Conservation (phyloP, 2,797 vertebrate species). For the Spatula versicolor region DNA sequence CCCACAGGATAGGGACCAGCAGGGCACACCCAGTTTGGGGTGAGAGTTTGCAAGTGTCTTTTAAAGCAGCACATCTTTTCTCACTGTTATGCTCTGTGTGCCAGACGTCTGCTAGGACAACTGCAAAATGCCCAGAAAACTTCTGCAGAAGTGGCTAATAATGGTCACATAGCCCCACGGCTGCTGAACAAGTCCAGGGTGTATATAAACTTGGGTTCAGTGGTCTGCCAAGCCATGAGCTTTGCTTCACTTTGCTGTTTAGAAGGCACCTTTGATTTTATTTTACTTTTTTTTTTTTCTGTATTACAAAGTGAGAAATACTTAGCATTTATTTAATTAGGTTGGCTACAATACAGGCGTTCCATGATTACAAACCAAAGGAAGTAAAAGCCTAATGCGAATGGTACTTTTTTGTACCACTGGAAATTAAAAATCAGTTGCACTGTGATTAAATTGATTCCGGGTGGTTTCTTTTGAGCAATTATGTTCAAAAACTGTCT, state of each 20-base stretch:
- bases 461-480: constrained; percentile 73
- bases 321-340: constrained; percentile 66
- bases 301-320: constrained; percentile 45
- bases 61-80: not conserved
- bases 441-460: constrained; percentile 78
- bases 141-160: not conserved
- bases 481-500: constrained; percentile 76
- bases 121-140: not conserved
- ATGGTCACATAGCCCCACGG: not conserved
- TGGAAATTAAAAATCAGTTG: constrained; percentile 75
- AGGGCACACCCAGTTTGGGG: not conserved
- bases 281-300: not conserved
- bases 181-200: not conserved
- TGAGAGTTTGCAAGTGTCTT: not conserved
- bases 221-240: not conserved
- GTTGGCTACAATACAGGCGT: constrained; percentile 38
- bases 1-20: not conserved
- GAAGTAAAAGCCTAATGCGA: constrained; percentile 32
- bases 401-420: constrained; percentile 61
- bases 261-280: constrained; percentile 47
- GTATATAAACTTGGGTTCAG: not conserved
- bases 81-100: not conserved
- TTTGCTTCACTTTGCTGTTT: constrained; percentile 58
- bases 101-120: not conserved
- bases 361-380: constrained; percentile 61